Percentiles rank a stretch among this genome's conserved stretches.
phyloP scores from a whole-genome alignment of 2,797 vertebrate species.

The Cyprinodon diabolis region DNA sequence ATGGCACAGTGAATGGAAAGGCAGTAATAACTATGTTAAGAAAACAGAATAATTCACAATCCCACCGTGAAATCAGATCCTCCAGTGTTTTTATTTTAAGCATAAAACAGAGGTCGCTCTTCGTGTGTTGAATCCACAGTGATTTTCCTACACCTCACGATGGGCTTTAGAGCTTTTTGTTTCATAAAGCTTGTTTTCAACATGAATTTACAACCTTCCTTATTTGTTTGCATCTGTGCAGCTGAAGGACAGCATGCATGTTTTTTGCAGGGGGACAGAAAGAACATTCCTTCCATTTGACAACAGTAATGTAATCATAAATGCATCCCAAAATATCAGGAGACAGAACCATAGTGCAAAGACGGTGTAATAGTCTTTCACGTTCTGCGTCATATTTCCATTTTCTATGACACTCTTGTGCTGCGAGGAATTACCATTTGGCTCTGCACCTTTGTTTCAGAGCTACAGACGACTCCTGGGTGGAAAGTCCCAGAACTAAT shows the following conservation, averaged over 20 bases:
- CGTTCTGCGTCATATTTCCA: constrained; percentile 54
- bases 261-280: constrained; percentile 17
- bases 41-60: constrained; percentile 60
- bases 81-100: constrained; percentile 65
- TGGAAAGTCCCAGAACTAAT: constrained; percentile 60
- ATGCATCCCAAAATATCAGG: constrained; percentile 38
- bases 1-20: constrained; percentile 36
- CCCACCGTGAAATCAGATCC: constrained; percentile 58
- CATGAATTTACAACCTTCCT: constrained; percentile 51
- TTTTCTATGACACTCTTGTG: constrained; percentile 48
- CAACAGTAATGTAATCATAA: constrained; percentile 46
- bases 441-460: constrained; percentile 43
- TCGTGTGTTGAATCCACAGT: constrained; percentile 74
- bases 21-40: constrained; percentile 51
- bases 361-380: constrained; percentile 45
- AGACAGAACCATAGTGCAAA: constrained; percentile 34
- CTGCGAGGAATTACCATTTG: constrained; percentile 46
- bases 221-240: constrained; percentile 39
- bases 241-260: constrained; percentile 40
- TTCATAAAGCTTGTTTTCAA: constrained; percentile 52
- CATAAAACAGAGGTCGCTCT: constrained; percentile 69
- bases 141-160: constrained; percentile 69
- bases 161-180: constrained; percentile 61
- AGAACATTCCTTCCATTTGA: constrained; percentile 31
- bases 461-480: constrained; percentile 44